Conservation (phyloP, 2,888 invertebrate species). For the Cantharis lateralis region DNA sequence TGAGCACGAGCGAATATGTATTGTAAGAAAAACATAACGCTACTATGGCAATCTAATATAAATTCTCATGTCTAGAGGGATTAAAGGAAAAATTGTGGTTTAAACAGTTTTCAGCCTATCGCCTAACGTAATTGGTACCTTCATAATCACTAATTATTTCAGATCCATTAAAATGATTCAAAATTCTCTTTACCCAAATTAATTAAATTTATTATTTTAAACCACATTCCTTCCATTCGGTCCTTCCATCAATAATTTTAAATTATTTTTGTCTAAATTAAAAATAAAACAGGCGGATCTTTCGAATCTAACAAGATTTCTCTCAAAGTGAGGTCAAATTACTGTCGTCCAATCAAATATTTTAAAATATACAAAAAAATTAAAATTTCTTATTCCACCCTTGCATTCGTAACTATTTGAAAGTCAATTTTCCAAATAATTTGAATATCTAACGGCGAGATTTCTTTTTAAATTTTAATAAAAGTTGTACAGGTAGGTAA, state of each 20-base stretch:
- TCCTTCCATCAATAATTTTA: background rate
- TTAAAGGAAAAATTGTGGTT: conserved; percentile 6
- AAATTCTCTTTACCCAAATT: background rate
- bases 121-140: conserved; percentile 5
- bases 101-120: conserved; percentile 10
- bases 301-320: background rate
- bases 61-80: conserved; percentile 19
- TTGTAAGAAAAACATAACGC: conserved; percentile 32
- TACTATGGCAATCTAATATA: conserved; percentile 17
- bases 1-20: conserved; percentile 39
- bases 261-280: background rate
- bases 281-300: background rate
- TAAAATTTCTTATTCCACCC: background rate
- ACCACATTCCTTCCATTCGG: background rate
- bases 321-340: background rate
- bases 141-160: conserved; percentile 2
- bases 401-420: background rate
- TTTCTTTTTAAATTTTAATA: background rate
- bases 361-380: background rate
- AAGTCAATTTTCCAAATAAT: background rate
- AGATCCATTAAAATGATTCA: background rate
- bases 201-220: background rate
- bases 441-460: background rate
- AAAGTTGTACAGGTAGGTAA: background rate
- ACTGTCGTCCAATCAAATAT: background rate